Percentiles rank a stretch among this genome's conserved stretches.
Conservation (phyloP, 2,797 vertebrate genomes). For the Glyptemys insculpta region DNA sequence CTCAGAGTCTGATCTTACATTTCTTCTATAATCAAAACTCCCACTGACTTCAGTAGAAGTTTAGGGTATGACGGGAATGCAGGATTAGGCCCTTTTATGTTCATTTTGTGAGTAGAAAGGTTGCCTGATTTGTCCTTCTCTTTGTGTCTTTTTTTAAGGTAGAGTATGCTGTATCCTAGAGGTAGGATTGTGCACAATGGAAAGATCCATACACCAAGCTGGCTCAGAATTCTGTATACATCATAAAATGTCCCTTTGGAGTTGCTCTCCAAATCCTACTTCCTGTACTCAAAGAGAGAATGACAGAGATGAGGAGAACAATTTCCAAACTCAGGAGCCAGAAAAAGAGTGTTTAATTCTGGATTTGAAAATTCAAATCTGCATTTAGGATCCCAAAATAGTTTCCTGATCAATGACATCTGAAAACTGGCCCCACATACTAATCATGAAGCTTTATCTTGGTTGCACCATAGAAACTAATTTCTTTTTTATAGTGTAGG, state of each 20-base stretch:
- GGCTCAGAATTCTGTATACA: not conserved
- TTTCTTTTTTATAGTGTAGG: fast-evolving
- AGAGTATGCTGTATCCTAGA: not conserved
- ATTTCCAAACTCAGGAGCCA: not conserved
- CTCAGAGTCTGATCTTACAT: not conserved
- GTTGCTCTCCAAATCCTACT: constrained; percentile 11
- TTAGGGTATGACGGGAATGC: constrained; percentile 15
- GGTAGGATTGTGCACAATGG: not conserved
- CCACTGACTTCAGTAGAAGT: constrained; percentile 18
- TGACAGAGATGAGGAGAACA: not conserved
- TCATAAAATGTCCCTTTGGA: not conserved
- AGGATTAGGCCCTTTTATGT: constrained; percentile 34
- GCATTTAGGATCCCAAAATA: not conserved
- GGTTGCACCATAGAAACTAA: not conserved
- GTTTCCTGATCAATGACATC: not conserved
- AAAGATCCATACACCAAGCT: not conserved
- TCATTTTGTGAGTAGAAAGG: not conserved
- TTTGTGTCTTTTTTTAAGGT: constrained; percentile 18
- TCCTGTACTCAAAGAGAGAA: not conserved
- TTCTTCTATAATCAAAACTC: not conserved
- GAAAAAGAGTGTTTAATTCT: not conserved
- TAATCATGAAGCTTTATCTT: not conserved
- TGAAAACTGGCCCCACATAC: not conserved
- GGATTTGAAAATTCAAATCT: not conserved
- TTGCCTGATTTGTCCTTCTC: constrained; percentile 26